phyloP scores from a whole-genome alignment of 2,888 invertebrate genomes.

The Nemotelus pantherinus region DNA sequence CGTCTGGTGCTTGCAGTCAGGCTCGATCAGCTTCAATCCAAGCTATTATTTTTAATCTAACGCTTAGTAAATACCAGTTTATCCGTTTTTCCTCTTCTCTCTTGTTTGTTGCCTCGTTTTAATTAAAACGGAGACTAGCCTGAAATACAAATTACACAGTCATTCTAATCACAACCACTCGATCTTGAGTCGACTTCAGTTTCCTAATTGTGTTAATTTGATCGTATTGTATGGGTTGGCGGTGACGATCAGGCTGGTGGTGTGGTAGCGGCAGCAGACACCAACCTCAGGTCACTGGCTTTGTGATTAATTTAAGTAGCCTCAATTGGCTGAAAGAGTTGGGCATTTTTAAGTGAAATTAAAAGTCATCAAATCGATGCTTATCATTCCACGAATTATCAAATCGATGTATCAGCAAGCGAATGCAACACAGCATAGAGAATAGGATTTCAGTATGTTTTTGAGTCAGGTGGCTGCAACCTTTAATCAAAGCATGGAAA shows the following conservation, averaged over 20 bases:
- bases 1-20: not conserved
- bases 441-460: too few species aligned
- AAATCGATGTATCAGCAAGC: not conserved
- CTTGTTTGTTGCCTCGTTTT: conserved; percentile 4
- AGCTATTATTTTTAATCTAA: too few species aligned
- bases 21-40: too few species aligned
- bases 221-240: not conserved
- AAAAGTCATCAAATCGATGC: conserved; percentile 43
- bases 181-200: conserved; percentile 19
- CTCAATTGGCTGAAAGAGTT: not conserved
- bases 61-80: not conserved
- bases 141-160: conserved; percentile 26
- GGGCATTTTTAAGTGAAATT: conserved; percentile 32
- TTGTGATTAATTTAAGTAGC: conserved; percentile 35
- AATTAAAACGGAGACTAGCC: conserved; percentile 15
- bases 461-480: conserved; percentile 10
- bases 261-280: not conserved
- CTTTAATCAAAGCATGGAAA: conserved; percentile 5
- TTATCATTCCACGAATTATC: conserved; percentile 42
- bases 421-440: too few species aligned
- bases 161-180: conserved; percentile 32
- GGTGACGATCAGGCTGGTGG: not conserved
- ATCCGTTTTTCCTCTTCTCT: not conserved
- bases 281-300: conserved; percentile 23
- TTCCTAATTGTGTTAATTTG: conserved; percentile 24